Evolutionary conservation across 1,140 invertebrate species (phyloP).

Genomic region (Ceratina japonica): DNA sequence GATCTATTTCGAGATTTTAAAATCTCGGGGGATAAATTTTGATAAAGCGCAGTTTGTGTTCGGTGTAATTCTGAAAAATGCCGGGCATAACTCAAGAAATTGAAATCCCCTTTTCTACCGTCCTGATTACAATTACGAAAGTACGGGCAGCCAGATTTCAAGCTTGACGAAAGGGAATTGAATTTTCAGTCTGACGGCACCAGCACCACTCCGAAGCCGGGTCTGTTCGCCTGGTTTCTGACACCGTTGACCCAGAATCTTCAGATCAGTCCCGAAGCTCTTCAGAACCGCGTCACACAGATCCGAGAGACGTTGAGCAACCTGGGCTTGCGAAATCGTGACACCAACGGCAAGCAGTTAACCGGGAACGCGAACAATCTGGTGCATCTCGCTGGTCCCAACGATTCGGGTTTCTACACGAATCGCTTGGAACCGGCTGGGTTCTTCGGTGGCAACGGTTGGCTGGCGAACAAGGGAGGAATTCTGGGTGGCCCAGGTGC

Average conservation of each 20-base stretch:
- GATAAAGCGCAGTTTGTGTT: not conserved
- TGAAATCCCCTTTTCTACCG: no score
- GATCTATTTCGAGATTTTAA: not conserved
- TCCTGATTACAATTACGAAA: no score
- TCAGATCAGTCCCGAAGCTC: slow-evolving; percentile 64
- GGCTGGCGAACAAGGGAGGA: slow-evolving; percentile 74
- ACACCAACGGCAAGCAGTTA: slow-evolving; percentile 61
- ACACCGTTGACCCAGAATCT: slow-evolving; percentile 59
- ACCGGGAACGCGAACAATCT: slow-evolving; percentile 35
- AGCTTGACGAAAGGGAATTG: no score
- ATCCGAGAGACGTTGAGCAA: slow-evolving; percentile 59
- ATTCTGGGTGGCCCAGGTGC: slow-evolving; percentile 72
- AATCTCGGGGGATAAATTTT: not conserved
- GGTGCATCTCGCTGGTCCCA: slow-evolving; percentile 58
- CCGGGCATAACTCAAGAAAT: no score
- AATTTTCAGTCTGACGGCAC: slow-evolving; percentile 10
- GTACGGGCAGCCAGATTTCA: no score
- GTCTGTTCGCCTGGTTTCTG: slow-evolving; percentile 50
- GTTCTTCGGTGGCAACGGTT: slow-evolving; percentile 72
- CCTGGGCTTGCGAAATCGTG: slow-evolving; percentile 41
- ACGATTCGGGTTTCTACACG: slow-evolving; percentile 68
- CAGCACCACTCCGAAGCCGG: slow-evolving; percentile 23
- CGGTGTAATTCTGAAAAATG: no score
- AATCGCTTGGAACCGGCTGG: slow-evolving; percentile 68
- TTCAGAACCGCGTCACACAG: slow-evolving; percentile 57